Evolutionary conservation across 2,113 vertebrate genomes (phyloP).

Genomic region (Hipposideros armiger): DNA sequence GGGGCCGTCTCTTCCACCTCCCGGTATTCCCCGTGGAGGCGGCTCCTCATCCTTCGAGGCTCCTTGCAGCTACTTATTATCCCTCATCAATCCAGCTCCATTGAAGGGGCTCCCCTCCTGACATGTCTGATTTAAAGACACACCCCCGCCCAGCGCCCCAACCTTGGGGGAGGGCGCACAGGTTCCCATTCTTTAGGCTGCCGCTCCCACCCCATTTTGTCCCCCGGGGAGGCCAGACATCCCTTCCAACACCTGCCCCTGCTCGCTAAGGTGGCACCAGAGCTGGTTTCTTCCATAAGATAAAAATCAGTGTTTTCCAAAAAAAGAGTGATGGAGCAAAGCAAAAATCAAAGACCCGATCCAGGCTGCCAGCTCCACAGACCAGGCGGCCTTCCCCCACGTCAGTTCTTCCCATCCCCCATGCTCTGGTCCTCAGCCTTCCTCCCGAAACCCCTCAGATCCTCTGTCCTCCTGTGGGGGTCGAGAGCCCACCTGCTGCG

Average conservation of each 20-base stretch:
- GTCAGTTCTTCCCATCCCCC: slow-evolving; percentile 62
- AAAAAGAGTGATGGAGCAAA: background rate
- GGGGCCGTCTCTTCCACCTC: slow-evolving; percentile 72
- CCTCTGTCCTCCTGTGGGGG: background rate
- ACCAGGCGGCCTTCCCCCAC: background rate
- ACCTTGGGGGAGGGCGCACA: background rate
- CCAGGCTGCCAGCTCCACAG: background rate
- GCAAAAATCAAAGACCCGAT: background rate
- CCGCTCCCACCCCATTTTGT: slow-evolving; percentile 27
- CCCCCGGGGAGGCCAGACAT: background rate
- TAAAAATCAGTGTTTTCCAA: background rate
- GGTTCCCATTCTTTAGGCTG: background rate
- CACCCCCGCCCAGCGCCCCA: background rate
- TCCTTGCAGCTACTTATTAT: slow-evolving; percentile 34
- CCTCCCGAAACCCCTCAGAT: background rate
- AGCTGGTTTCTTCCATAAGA: background rate
- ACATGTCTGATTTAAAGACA: too few relatives aligned
- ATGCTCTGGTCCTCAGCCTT: background rate
- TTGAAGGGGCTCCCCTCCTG: background rate
- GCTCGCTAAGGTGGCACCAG: background rate
- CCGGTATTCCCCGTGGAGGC: slow-evolving; percentile 70
- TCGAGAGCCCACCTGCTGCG: background rate
- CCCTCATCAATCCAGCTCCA: background rate
- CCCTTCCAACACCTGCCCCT: slow-evolving; percentile 67
- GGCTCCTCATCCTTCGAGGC: slow-evolving; percentile 58